These are phyloP conservation scores for Ctenopoma multispine DNA, from an alignment of 2,797 vertebrate genomes.

Conservation along the genomic window DNA sequence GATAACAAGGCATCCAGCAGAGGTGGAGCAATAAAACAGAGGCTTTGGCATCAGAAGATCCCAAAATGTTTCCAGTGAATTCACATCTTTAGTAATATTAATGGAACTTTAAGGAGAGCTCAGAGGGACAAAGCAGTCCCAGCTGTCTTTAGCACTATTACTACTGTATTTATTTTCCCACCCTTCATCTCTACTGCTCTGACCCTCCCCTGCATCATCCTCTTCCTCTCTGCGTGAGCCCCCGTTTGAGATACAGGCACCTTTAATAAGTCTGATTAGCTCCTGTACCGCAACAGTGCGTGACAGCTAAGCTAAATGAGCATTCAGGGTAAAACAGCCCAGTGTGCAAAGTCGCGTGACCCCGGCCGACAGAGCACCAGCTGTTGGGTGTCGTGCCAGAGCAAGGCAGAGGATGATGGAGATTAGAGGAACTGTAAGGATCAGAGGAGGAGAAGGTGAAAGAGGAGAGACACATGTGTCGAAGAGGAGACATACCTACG, in stretches of 20 bases:
- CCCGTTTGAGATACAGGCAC: constrained; percentile 37
- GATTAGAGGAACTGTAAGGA: constrained; percentile 52
- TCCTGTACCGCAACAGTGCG: constrained; percentile 51
- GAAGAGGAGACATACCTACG: constrained; percentile 10
- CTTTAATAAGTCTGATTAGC: constrained; percentile 63
- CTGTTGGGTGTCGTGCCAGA: constrained; percentile 49
- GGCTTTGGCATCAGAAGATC: constrained; percentile 10
- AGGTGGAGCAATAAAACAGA: constrained; percentile 37
- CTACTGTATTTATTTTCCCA: constrained; percentile 3
- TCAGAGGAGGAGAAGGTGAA: constrained; percentile 40
- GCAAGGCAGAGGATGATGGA: constrained; percentile 43
- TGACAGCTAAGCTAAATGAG: constrained; percentile 63
- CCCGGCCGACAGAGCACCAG: constrained; percentile 47
- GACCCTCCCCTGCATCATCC: constrained; percentile 5
- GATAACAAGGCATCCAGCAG: constrained; percentile 59
- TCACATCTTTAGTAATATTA: not conserved
- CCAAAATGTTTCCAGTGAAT: constrained; percentile 19
- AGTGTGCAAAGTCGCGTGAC: constrained; percentile 32
- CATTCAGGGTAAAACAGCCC: constrained; percentile 32
- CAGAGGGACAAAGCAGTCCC: not conserved
- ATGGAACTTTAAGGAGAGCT: not conserved
- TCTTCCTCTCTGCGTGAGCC: constrained; percentile 48
- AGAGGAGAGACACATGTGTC: constrained; percentile 36
- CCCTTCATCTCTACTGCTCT: not conserved
- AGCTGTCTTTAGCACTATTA: too few species aligned